A percentile compares a stretch with the other conserved stretches of the same genome.
Evolutionary conservation across 2,113 vertebrate genomes (phyloP).

Genomic region (Paramormyrops kingsleyae): DNA sequence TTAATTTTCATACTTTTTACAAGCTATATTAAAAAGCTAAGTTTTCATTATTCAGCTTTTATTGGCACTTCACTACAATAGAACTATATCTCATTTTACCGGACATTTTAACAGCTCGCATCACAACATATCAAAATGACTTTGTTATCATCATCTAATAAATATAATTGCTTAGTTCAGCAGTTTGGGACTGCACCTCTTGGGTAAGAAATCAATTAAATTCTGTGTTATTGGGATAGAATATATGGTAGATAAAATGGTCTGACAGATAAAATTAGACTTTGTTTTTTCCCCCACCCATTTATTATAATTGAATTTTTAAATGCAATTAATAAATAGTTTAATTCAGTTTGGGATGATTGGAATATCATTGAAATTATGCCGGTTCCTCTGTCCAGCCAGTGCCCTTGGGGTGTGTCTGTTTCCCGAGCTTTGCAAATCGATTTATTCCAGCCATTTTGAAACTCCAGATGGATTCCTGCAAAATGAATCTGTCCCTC

Average conservation of each 20-base stretch:
- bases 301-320: background rate
- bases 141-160: slow-evolving; percentile 2
- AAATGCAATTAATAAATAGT: background rate
- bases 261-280: background rate
- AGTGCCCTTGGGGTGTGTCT: background rate
- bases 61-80: no score
- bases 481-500: background rate
- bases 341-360: background rate
- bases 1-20: background rate
- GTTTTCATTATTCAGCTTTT: background rate
- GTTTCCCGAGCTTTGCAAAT: slow-evolving; percentile 10
- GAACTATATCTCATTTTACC: background rate
- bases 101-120: background rate
- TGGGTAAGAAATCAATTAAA: background rate
- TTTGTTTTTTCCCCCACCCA: background rate
- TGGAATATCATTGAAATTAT: slow-evolving; percentile 11
- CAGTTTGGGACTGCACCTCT: background rate
- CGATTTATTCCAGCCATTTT: slow-evolving; percentile 8
- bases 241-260: background rate
- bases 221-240: background rate
- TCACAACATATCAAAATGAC: background rate
- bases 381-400: background rate
- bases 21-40: background rate
- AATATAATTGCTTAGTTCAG: slow-evolving; percentile 4
- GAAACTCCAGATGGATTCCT: background rate